phyloP scores from a whole-genome alignment of 2,113 vertebrate genomes.

The Sapayoa aenigma region DNA sequence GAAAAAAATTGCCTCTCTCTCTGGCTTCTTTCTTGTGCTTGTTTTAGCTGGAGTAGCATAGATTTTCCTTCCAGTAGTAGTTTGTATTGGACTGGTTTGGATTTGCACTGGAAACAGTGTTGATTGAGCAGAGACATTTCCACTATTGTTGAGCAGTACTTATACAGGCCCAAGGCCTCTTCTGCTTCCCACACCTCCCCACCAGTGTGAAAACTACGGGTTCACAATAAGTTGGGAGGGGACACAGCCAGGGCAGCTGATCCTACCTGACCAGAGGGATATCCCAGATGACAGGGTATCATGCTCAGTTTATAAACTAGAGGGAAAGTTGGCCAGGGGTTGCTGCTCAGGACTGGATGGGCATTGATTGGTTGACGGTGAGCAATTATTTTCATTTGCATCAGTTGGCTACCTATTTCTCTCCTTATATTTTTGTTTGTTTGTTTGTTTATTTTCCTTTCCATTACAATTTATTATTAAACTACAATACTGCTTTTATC shows the following conservation, averaged over 20 bases:
- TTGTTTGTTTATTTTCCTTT: neutral
- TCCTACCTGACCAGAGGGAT: neutral
- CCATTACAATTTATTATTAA: neutral
- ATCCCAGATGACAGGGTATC: neutral
- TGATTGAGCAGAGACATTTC: neutral
- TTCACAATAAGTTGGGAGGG: neutral
- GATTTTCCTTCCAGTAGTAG: neutral
- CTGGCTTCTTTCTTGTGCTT: neutral
- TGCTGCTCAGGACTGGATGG: neutral
- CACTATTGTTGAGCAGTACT: neutral
- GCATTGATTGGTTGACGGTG: rapidly evolving
- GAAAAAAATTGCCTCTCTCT: neutral
- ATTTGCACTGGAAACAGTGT: neutral
- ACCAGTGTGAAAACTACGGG: neutral
- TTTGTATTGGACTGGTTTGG: neutral
- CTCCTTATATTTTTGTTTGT: neutral
- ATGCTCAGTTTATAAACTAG: neutral
- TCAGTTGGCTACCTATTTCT: neutral
- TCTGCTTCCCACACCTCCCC: neutral
- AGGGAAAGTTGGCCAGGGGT: neutral
- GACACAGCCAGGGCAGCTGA: neutral
- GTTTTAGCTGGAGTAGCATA: neutral
- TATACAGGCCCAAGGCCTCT: neutral
- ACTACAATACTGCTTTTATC: neutral
- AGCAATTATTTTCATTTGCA: neutral